Conservation (phyloP, 2,888 invertebrate genomes). For the Myopa tessellatipennis region DNA sequence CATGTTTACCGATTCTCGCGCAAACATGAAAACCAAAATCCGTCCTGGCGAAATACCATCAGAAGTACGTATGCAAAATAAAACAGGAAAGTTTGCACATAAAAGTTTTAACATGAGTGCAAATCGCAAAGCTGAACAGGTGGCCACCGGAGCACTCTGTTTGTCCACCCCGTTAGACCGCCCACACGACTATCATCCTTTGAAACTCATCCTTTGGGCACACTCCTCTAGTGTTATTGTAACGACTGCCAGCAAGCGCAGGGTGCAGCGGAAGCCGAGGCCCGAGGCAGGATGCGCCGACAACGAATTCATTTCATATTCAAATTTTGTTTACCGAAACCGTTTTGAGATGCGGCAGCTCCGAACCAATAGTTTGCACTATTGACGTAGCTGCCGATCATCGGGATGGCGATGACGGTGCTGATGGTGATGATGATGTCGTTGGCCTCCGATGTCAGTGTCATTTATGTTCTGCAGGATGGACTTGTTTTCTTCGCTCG, state of each 20-base stretch:
- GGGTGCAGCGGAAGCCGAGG: background rate
- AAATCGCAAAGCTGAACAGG: conserved; percentile 25
- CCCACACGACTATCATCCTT: too few species aligned
- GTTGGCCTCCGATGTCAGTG: background rate
- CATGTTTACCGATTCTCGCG: conserved; percentile 20
- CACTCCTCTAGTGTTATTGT: background rate
- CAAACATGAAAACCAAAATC: conserved; percentile 7
- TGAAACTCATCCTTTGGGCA: too few species aligned
- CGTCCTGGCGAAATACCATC: background rate
- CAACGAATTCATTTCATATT: conserved; percentile 30
- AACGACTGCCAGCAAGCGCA: background rate
- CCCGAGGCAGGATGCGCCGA: background rate
- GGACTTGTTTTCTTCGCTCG: conserved; percentile 10
- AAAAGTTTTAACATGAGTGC: conserved; percentile 19
- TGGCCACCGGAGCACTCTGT: conserved; percentile 21
- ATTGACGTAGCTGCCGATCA: conserved; percentile 19
- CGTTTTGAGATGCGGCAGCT: conserved; percentile 24
- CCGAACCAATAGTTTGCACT: conserved; percentile 18
- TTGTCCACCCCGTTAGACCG: background rate
- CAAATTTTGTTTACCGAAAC: conserved; percentile 37
- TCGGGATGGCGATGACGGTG: conserved; percentile 3
- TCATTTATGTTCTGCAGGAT: background rate
- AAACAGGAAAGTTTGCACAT: conserved; percentile 13
- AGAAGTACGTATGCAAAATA: conserved; percentile 16
- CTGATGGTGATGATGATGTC: conserved; percentile 9